Evolutionary conservation across 2,797 vertebrate species (phyloP), one percentile per base, ranked within the genome.

Genomic region (Takifugu rubripes): DNA sequence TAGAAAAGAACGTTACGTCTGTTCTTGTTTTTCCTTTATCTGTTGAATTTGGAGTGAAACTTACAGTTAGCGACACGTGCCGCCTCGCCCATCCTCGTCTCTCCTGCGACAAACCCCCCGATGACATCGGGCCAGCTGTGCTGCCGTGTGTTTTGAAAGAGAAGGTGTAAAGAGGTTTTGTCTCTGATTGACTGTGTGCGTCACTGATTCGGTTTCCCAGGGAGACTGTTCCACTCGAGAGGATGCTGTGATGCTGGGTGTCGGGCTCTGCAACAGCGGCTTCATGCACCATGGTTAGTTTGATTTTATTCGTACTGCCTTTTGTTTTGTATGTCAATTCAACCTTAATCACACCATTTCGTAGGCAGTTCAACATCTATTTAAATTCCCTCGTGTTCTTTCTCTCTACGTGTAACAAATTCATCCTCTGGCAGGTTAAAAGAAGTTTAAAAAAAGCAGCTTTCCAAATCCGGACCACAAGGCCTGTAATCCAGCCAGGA

Each of bases 201-300:
- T 88, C 81, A 84, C 65, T 78, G 66, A 61, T 80, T 74, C 77
- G 67, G 82, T 86, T 87, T 87, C 82, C 74, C 83, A 99, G 97
- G 97, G 97, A 59, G 97, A 99, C 88, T 97, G 94, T 82, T 94
- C 95, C 68, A 94, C 91, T 1, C 92, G 97, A 48, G 97, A 99
- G 84, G 97, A 99, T 60, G 97, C 96, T 0, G 96, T 99, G 48
- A 93, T 91, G 0, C 92, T 99, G 21, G 97, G 97, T 3, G 94
- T 99, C 64, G 97, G 96, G 59, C 93, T 99, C 79, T 99, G 97
- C 84, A 99, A 99, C 92, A 98, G 93, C 0, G 93, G 96, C 75
- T 98, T 98, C 92, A 95, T 99, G 97, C 97, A 99, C 79, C 97
- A 99, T 0, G 96, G 97, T 99, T 90, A 93, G 88, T 88, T 29